phyloP scores from a whole-genome alignment of 2,113 vertebrate genomes.

The Dromaius novaehollandiae region DNA sequence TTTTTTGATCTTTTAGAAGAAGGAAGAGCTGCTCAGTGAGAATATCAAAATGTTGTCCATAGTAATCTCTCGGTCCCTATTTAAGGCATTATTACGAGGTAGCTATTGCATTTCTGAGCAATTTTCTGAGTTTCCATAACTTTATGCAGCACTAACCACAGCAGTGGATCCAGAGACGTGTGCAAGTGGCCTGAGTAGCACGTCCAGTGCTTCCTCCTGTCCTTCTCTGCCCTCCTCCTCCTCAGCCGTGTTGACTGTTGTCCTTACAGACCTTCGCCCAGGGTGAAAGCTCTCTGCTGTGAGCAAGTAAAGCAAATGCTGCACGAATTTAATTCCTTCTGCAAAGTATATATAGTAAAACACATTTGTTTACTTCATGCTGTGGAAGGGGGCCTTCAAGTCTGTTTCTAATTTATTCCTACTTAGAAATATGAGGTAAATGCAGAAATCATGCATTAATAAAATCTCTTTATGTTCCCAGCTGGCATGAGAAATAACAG shows the following conservation, averaged over 20 bases:
- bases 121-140: background rate
- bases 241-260: background rate
- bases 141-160: background rate
- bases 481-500: conserved; percentile 65
- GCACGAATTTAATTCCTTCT: conserved; percentile 71
- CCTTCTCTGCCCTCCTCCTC: background rate
- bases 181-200: background rate
- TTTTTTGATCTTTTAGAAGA: background rate
- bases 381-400: conserved; percentile 68
- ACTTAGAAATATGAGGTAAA: conserved; percentile 64
- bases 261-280: conserved; percentile 75
- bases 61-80: background rate
- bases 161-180: background rate
- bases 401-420: conserved; percentile 72
- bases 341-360: conserved; percentile 68
- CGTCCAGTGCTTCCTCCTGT: background rate
- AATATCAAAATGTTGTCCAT: background rate
- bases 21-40: background rate
- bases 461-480: conserved; percentile 53
- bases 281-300: conserved; percentile 79
- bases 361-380: conserved; percentile 75
- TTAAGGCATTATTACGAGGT: background rate
- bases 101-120: background rate
- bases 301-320: conserved; percentile 74
- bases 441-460: conserved; percentile 56